phyloP scores from a whole-genome alignment of 1,140 invertebrate species.

The Drosophila pandora region DNA sequence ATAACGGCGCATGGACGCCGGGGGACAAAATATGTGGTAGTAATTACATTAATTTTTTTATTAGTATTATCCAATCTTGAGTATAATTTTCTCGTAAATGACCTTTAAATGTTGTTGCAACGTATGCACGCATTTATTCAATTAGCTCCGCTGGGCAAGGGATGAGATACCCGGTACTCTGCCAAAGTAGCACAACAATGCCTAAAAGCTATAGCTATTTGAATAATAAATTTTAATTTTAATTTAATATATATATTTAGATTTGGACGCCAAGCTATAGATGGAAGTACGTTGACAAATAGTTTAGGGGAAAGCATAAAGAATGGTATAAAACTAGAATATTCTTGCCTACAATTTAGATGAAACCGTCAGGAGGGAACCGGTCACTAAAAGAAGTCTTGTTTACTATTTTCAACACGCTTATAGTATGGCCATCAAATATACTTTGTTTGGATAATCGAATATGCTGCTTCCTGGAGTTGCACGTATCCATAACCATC shows the following conservation, averaged over 20 bases:
- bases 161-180: not conserved
- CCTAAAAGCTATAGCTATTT: no score
- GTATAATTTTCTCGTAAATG: not conserved
- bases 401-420: not conserved
- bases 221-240: no score
- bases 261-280: no score
- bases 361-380: not conserved
- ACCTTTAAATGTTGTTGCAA: no score
- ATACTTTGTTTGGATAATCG: not conserved
- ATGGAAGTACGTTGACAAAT: no score
- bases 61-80: not conserved
- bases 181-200: no score
- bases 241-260: no score
- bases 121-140: no score
- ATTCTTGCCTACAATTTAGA: no score
- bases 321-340: no score
- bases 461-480: constrained; percentile 17
- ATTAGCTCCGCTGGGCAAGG: no score
- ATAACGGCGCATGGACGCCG: constrained; percentile 10
- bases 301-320: no score
- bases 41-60: not conserved
- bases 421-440: not conserved
- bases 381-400: not conserved
- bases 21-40: not conserved
- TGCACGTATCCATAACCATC: constrained; percentile 14